A percentile compares a stretch with the other conserved stretches of the same genome.
Evolutionary conservation across 2,797 vertebrate species (phyloP).

Genomic region (Poecilia wingei): DNA sequence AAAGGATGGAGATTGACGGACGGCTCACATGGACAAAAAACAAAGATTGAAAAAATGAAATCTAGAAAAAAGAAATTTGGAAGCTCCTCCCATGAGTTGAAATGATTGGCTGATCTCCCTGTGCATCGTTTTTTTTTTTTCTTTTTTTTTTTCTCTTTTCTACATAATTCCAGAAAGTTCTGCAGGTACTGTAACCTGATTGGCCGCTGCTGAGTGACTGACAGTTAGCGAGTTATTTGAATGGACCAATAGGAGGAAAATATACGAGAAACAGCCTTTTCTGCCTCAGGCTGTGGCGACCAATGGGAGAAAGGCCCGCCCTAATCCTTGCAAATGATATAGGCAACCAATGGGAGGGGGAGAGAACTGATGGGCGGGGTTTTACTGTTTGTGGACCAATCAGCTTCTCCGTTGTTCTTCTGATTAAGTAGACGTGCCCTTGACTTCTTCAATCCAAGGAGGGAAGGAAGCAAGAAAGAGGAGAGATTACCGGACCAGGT

Average conservation of each 20-base stretch:
- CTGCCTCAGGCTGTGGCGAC: slow-evolving; percentile 78
- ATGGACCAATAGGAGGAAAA: slow-evolving; percentile 61
- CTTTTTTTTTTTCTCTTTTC: slow-evolving; percentile 55
- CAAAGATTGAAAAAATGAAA: slow-evolving; percentile 68
- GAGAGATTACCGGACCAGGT: slow-evolving; percentile 50
- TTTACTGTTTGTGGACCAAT: slow-evolving; percentile 72
- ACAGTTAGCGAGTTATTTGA: slow-evolving; percentile 61
- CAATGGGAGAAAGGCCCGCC: slow-evolving; percentile 81
- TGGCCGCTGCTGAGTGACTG: slow-evolving; percentile 72
- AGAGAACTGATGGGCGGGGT: slow-evolving; percentile 44
- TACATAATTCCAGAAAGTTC: slow-evolving; percentile 84
- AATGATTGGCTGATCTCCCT: slow-evolving; percentile 58
- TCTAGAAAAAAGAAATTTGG: slow-evolving; percentile 48
- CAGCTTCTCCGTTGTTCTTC: slow-evolving; percentile 53
- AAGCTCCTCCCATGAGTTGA: slow-evolving; percentile 80
- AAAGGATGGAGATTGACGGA: slow-evolving; percentile 55
- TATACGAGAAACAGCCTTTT: slow-evolving; percentile 37
- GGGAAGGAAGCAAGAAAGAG: slow-evolving; percentile 16
- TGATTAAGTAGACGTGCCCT: slow-evolving; percentile 43
- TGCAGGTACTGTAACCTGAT: slow-evolving; percentile 72
- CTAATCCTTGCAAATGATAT: slow-evolving; percentile 45
- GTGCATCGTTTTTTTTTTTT: slow-evolving; percentile 50
- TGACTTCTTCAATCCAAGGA: slow-evolving; percentile 14
- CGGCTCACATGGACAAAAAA: slow-evolving; percentile 78
- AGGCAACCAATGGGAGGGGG: slow-evolving; percentile 54